These are phyloP conservation scores for Drosophila anomalata DNA, from an alignment of 2,888 invertebrate genomes.

Conservation along the genomic window DNA sequence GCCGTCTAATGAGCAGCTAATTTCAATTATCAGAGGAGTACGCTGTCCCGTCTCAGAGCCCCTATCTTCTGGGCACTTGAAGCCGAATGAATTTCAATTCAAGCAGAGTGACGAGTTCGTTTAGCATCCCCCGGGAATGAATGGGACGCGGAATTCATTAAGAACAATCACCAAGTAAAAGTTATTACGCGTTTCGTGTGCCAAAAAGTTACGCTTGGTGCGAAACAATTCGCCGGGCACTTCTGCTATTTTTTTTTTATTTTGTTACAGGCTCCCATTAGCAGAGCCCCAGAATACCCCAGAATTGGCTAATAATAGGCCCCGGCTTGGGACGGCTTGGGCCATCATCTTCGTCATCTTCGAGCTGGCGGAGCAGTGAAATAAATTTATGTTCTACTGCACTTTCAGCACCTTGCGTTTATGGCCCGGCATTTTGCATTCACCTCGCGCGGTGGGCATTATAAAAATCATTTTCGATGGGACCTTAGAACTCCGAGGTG, in stretches of 20 bases:
- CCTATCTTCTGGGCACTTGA: conserved; percentile 34
- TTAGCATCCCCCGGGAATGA: conserved; percentile 68
- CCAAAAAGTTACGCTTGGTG: conserved; percentile 70
- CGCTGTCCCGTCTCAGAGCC: conserved; percentile 5
- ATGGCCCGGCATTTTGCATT: conserved; percentile 41
- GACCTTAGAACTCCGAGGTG: conserved; percentile 57
- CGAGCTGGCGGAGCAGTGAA: conserved; percentile 36
- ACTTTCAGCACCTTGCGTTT: conserved; percentile 71
- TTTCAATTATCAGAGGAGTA: not conserved
- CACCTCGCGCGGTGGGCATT: conserved; percentile 38
- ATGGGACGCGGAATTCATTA: conserved; percentile 69
- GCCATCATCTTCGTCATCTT: conserved; percentile 24
- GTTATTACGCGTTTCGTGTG: conserved; percentile 38
- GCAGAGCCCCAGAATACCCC: conserved; percentile 19
- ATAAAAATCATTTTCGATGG: conserved; percentile 52
- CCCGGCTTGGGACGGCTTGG: conserved; percentile 35
- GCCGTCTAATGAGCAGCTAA: conserved; percentile 26
- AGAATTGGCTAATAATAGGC: conserved; percentile 47
- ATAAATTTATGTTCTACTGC: conserved; percentile 64
- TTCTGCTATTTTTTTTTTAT: conserved; percentile 21
- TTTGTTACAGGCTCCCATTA: conserved; percentile 21
- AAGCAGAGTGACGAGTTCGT: conserved; percentile 65
- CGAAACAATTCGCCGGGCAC: conserved; percentile 49
- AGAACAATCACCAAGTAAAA: conserved; percentile 65
- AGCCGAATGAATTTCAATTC: conserved; percentile 73